Conservation (phyloP, 2,797 vertebrate genomes). For the Florisuga fusca region DNA sequence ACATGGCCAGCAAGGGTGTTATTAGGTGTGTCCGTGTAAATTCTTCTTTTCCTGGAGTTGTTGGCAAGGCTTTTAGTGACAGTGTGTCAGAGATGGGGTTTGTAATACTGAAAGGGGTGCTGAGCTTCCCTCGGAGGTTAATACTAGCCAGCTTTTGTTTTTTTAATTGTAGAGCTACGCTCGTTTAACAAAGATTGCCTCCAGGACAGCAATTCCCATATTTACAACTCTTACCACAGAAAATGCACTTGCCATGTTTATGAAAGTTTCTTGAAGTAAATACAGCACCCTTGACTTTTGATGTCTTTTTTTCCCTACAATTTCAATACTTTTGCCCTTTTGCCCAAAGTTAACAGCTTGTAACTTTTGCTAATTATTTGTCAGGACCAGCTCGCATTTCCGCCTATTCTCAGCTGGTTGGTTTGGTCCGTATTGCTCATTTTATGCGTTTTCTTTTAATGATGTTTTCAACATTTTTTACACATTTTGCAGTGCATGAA, state of each 20-base stretch:
- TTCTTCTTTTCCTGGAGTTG: neutral
- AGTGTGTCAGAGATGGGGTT: neutral
- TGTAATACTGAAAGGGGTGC: neutral
- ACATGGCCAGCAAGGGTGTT: rapidly evolving
- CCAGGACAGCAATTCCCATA: constrained; percentile 39
- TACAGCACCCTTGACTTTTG: neutral
- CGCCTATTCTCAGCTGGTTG: neutral
- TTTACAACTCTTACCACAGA: constrained; percentile 37
- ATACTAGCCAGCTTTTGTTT: neutral
- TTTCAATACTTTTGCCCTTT: constrained; percentile 24
- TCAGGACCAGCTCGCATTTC: neutral
- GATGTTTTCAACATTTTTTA: neutral
- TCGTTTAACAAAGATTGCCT: constrained; percentile 39
- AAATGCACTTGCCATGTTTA: constrained; percentile 23
- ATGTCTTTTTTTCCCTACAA: neutral
- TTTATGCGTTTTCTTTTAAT: constrained; percentile 5
- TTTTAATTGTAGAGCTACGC: neutral
- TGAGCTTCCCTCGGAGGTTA: neutral
- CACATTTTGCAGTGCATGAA: neutral
- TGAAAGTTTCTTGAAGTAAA: constrained; percentile 40
- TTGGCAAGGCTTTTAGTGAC: neutral
- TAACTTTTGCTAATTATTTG: constrained; percentile 37
- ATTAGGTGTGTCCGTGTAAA: neutral
- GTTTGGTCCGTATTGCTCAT: neutral
- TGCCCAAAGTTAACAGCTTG: neutral